Conservation (phyloP, 1,140 invertebrate genomes). For the Callitettix versicolor region DNA sequence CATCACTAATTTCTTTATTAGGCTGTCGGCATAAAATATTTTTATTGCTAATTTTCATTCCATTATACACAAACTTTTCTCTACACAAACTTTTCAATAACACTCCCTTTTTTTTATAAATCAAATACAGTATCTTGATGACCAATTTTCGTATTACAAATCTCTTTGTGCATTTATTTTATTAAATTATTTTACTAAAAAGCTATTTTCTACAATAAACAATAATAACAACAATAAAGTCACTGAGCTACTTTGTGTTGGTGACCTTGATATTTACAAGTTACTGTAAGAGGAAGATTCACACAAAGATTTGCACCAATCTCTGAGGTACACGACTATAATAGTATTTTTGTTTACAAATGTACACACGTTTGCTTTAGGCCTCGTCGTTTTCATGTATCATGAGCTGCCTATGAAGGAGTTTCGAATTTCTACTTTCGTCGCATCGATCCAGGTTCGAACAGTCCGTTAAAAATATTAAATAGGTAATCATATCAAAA, state of each 20-base stretch:
- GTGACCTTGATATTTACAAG: background rate
- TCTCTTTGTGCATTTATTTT: conserved; percentile 10
- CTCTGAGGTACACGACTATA: too few relatives aligned
- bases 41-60: conserved; percentile 11
- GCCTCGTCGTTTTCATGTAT: too few relatives aligned
- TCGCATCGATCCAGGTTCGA: too few relatives aligned
- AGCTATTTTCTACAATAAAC: conserved; percentile 5
- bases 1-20: conserved; percentile 3
- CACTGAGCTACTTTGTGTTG: background rate
- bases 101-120: conserved; percentile 1
- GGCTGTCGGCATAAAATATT: conserved; percentile 13
- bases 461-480: too few relatives aligned
- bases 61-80: background rate
- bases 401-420: too few relatives aligned
- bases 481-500: too few relatives aligned
- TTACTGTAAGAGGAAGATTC: background rate
- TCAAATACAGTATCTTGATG: background rate
- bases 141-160: conserved; percentile 2
- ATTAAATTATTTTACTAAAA: background rate
- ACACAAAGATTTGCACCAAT: too few relatives aligned
- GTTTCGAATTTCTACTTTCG: too few relatives aligned
- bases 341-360: too few relatives aligned
- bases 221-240: background rate
- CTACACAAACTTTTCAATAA: background rate
- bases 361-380: too few relatives aligned